Conservation (phyloP, 2,113 vertebrate genomes). For the Ctenodactylus gundi region DNA sequence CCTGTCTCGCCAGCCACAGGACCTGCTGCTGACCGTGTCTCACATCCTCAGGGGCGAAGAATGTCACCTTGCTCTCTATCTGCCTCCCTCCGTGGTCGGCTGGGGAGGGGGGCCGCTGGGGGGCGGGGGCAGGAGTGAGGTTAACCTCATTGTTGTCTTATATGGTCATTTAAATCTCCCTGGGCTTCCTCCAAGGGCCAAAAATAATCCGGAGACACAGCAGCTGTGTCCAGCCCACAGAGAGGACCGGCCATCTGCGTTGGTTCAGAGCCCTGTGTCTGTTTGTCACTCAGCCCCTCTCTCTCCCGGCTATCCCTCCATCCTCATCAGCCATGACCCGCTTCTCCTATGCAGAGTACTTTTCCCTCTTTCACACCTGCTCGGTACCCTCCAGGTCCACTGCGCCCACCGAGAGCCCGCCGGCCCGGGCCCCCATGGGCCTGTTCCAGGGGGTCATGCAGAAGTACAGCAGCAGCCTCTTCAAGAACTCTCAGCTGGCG, state of each 20-base stretch:
- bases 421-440: constrained; percentile 70
- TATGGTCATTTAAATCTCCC: constrained; percentile 93
- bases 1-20: fast-evolving
- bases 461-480: constrained; percentile 83
- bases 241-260: constrained; percentile 84
- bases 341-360: constrained; percentile 95
- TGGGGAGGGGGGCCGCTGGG: constrained; percentile 56
- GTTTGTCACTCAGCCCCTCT: constrained; percentile 55
- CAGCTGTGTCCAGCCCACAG: constrained; percentile 88
- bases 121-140: constrained; percentile 70
- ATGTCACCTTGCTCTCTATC: constrained; percentile 76
- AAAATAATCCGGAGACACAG: constrained; percentile 91
- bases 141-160: constrained; percentile 90
- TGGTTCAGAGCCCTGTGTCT: constrained; percentile 79
- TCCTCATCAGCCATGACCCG: constrained; percentile 87
- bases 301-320: constrained; percentile 35
- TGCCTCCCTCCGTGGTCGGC: constrained; percentile 74
- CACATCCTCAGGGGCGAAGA: constrained; percentile 63
- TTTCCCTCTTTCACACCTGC: constrained; percentile 91
- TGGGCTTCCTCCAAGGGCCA: constrained; percentile 90
- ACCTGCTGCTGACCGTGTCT: constrained; percentile 31
- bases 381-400: constrained; percentile 81
- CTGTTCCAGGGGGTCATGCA: constrained; percentile 87
- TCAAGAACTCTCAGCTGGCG: constrained; percentile 83
- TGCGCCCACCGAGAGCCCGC: constrained; percentile 59